A percentile compares a stretch with the other conserved stretches of the same genome.
These are phyloP conservation scores for Agrenia bidenticulata DNA, from an alignment of 2,888 invertebrate species.

Conservation along the genomic window DNA sequence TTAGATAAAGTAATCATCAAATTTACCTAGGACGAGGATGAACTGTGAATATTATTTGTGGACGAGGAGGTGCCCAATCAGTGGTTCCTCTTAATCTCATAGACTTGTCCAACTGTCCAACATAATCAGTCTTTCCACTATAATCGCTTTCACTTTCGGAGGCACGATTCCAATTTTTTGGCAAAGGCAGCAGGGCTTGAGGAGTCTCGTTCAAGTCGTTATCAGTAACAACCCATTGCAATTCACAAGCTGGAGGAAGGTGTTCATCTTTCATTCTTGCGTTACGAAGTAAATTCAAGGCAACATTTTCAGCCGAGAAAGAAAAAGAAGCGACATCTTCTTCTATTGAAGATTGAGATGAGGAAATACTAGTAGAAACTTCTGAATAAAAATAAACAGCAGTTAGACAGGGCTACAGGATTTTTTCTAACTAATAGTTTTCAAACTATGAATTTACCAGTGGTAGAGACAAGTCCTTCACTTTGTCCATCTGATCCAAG, in stretches of 20 bases:
- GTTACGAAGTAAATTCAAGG: conserved; percentile 71
- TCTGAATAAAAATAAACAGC: conserved; percentile 20
- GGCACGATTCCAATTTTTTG: conserved; percentile 69
- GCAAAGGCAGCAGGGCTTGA: conserved; percentile 73
- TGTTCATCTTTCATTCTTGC: conserved; percentile 69
- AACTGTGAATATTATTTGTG: conserved; percentile 78
- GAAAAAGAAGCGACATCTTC: conserved; percentile 57
- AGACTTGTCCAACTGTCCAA: conserved; percentile 47
- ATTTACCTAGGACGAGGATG: conserved; percentile 68
- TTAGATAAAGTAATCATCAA: conserved; percentile 9
- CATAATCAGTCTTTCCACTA: conserved; percentile 51
- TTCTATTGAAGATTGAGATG: conserved; percentile 48
- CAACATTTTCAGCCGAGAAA: conserved; percentile 75
- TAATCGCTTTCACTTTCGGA: conserved; percentile 63
- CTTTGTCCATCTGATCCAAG: conserved; percentile 41
- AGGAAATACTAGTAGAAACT: conserved; percentile 45
- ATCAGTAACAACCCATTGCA: conserved; percentile 78
- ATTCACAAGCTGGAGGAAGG: conserved; percentile 73
- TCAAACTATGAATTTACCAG: conserved; percentile 23
- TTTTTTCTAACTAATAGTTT: too few species aligned
- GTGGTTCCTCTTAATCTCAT: conserved; percentile 67
- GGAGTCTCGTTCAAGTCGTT: conserved; percentile 75
- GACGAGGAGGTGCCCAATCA: conserved; percentile 81
- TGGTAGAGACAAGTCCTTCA: conserved; percentile 39
- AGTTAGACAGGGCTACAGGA: background rate